Percentiles rank a stretch among this genome's conserved stretches.
Conservation (phyloP, 2,113 vertebrate genomes). For the Stegostoma tigrinum region DNA sequence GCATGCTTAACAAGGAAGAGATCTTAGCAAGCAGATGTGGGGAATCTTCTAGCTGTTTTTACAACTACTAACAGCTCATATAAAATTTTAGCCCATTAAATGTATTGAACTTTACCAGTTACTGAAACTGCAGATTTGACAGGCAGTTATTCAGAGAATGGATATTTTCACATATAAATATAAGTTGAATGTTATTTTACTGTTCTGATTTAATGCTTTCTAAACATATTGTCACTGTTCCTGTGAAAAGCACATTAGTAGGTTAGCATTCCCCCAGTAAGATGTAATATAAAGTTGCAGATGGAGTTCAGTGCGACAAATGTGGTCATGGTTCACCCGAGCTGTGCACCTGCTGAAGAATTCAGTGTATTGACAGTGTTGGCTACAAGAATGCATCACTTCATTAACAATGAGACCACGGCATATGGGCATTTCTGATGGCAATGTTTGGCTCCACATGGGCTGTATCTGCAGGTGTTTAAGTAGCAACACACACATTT, state of each 20-base stretch:
- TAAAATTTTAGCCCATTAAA: neutral
- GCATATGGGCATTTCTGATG: constrained; percentile 4
- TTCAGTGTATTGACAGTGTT: constrained; percentile 2
- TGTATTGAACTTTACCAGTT: neutral
- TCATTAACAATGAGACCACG: constrained; percentile 11
- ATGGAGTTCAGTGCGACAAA: constrained; percentile 24
- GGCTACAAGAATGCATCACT: constrained; percentile 13
- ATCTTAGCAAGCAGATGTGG: neutral
- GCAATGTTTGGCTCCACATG: constrained; percentile 20
- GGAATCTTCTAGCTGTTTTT: neutral
- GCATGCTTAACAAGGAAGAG: neutral
- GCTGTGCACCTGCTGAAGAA: neutral
- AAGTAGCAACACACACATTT: neutral
- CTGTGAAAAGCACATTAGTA: constrained; percentile 26
- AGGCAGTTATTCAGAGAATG: neutral
- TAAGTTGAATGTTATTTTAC: neutral
- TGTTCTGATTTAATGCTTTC: constrained; percentile 10
- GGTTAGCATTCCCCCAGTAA: constrained; percentile 8
- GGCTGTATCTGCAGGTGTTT: neutral
- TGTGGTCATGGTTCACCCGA: constrained; percentile 19
- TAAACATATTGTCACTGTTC: neutral
- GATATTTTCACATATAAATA: neutral
- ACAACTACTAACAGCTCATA: neutral
- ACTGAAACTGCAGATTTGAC: neutral
- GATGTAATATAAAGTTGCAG: neutral